These are phyloP conservation scores for Aegotheles bennettii DNA, from an alignment of 2,113 vertebrate genomes.

Conservation along the genomic window DNA sequence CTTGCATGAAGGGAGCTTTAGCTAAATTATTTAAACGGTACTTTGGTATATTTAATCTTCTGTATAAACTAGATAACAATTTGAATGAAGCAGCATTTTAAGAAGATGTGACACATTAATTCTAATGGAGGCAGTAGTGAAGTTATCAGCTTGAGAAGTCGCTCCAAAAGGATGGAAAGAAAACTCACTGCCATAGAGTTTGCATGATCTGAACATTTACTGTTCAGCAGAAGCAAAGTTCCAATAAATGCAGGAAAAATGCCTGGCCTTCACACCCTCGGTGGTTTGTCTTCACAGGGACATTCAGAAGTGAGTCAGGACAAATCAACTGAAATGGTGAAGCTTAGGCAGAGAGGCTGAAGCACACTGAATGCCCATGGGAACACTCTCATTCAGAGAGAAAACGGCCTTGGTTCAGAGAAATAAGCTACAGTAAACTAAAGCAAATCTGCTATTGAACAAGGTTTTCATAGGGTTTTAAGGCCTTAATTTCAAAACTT, in stretches of 20 bases:
- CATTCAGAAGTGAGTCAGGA: background rate
- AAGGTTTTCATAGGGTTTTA: background rate
- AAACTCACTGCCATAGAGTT: background rate
- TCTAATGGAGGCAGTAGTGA: background rate
- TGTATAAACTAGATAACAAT: constrained; percentile 10
- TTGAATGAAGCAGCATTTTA: constrained; percentile 10
- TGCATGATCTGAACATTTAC: background rate
- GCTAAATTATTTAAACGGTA: constrained; percentile 20
- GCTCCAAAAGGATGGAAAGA: background rate
- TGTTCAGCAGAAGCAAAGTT: background rate
- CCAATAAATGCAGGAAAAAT: background rate
- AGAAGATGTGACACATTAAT: background rate
- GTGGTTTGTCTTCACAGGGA: background rate
- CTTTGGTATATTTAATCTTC: constrained; percentile 4
- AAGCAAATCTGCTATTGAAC: background rate
- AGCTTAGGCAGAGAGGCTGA: background rate
- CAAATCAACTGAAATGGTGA: background rate
- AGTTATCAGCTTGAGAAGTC: background rate
- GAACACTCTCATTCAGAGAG: background rate
- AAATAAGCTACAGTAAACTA: background rate
- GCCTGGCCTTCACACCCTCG: background rate
- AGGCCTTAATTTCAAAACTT: background rate
- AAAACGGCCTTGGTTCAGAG: background rate
- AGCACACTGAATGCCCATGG: background rate
- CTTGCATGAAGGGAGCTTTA: background rate